phyloP scores from a whole-genome alignment of 2,888 invertebrate species.

The Monopis laevigella region DNA sequence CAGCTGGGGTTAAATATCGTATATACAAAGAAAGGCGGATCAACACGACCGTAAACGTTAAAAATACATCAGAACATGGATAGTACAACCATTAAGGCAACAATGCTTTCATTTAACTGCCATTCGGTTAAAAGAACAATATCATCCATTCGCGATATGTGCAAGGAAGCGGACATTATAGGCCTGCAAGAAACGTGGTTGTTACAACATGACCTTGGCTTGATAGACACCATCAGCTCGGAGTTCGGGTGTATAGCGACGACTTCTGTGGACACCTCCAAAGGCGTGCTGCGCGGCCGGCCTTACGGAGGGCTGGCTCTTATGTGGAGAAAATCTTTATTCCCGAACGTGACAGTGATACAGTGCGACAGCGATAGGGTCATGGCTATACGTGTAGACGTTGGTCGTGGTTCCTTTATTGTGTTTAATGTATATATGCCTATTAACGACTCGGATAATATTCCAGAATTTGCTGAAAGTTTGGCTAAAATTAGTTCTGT shows the following conservation, averaged over 20 bases:
- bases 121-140: slow-evolving; percentile 4
- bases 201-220: slow-evolving; percentile 9
- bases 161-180: slow-evolving; percentile 4
- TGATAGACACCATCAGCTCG: neutral
- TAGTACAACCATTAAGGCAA: neutral
- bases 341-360: slow-evolving; percentile 1
- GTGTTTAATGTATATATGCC: slow-evolving; percentile 12
- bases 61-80: neutral
- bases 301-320: slow-evolving; percentile 12
- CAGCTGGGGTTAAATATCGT: no score
- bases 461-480: slow-evolving; percentile 11
- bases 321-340: slow-evolving; percentile 11
- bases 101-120: slow-evolving; percentile 12
- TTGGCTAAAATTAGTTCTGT: slow-evolving; percentile 14
- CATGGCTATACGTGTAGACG: neutral
- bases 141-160: slow-evolving; percentile 2
- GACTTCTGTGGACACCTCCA: slow-evolving; percentile 11
- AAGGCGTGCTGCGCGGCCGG: slow-evolving; percentile 8
- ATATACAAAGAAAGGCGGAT: no score
- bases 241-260: slow-evolving; percentile 11
- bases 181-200: slow-evolving; percentile 14
- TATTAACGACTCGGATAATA: slow-evolving; percentile 1
- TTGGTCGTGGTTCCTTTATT: neutral
- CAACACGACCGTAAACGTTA: no score
- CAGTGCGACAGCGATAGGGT: slow-evolving; percentile 8